phyloP scores from a whole-genome alignment of 2,888 invertebrate species.

The Agrotis ipsilon region DNA sequence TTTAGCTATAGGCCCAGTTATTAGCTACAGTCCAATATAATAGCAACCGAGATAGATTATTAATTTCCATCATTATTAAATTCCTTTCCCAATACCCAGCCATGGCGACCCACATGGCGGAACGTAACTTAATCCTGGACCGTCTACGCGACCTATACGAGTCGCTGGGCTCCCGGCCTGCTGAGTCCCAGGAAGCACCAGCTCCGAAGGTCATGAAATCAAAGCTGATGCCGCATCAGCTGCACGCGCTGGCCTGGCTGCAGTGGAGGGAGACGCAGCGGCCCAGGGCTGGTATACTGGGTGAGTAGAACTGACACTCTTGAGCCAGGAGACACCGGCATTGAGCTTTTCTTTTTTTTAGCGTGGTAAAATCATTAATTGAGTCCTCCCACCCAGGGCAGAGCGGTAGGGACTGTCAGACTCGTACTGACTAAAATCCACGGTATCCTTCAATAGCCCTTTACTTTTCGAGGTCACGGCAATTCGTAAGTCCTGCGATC shows the following conservation, averaged over 20 bases:
- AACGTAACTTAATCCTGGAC: conserved; percentile 93
- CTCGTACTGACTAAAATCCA: no score
- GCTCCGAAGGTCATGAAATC: conserved; percentile 93
- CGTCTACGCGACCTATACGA: conserved; percentile 93
- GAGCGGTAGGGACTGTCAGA: no score
- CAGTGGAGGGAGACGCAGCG: conserved; percentile 97
- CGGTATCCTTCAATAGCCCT: no score
- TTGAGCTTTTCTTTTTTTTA: no score
- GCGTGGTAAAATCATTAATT: no score
- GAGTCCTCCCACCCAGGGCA: no score
- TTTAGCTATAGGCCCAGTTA: no score
- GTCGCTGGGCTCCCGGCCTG: conserved; percentile 93
- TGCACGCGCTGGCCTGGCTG: conserved; percentile 96
- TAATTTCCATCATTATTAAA: no score
- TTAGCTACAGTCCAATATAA: no score
- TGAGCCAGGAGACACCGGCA: neutral
- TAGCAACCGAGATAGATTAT: no score
- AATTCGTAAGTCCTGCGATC: no score
- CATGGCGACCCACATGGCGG: conserved; percentile 93
- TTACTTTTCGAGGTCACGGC: no score
- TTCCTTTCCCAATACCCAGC: conserved; percentile 80
- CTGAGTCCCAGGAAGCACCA: conserved; percentile 89
- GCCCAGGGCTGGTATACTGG: conserved; percentile 96
- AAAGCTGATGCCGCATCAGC: conserved; percentile 95
- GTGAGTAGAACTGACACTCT: conserved; percentile 77